Evolutionary conservation across 1,140 invertebrate species (phyloP).

Genomic region (Tetraneura akinire): DNA sequence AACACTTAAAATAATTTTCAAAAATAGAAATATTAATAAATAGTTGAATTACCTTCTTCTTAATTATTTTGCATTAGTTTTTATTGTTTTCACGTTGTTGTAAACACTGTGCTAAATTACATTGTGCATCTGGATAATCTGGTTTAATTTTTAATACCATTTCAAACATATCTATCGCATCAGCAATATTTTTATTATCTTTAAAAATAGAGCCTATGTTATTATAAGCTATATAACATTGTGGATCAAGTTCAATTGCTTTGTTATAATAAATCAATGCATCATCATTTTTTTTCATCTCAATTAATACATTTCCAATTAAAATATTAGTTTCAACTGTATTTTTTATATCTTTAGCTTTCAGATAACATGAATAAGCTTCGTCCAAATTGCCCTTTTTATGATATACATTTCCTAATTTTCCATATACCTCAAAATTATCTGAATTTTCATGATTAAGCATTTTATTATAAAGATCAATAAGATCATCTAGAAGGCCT

Average conservation of each 20-base stretch:
- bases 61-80: too few species aligned
- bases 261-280: slow-evolving; percentile 95
- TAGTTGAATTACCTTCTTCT: too few species aligned
- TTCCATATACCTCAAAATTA: background rate
- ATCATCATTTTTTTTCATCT: slow-evolving; percentile 95
- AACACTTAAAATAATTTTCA: too few species aligned
- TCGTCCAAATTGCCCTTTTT: slow-evolving; percentile 73
- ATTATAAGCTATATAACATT: slow-evolving; percentile 96
- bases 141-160: slow-evolving; percentile 97
- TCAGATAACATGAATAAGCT: slow-evolving; percentile 99
- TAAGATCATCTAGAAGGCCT: background rate
- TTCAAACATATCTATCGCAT: slow-evolving; percentile 94
- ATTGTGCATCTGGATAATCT: slow-evolving; percentile 99
- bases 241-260: slow-evolving; percentile 97
- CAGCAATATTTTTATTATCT: slow-evolving; percentile 97
- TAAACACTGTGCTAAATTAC: slow-evolving; percentile 96
- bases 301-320: slow-evolving; percentile 99
- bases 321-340: slow-evolving; percentile 97
- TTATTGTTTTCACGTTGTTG: too few species aligned
- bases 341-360: slow-evolving; percentile 96
- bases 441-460: background rate
- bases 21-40: too few species aligned
- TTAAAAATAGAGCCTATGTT: slow-evolving; percentile 99
- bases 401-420: slow-evolving; percentile 16
- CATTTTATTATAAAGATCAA: background rate